Base-by-base conservation (phyloP, 2,888 invertebrate genomes). In the Brachycybe producta region DNA sequence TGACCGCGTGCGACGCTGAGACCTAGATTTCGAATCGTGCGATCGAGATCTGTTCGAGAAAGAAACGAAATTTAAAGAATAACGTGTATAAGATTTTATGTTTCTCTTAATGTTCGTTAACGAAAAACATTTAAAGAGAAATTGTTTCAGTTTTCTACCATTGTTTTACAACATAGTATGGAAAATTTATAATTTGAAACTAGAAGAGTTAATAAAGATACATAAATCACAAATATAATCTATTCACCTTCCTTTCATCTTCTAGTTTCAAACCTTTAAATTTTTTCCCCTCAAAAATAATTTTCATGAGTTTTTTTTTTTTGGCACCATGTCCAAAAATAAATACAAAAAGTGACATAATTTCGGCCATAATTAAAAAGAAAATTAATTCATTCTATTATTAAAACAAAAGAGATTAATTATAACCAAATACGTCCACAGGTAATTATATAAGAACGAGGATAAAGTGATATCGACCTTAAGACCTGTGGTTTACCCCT, bases 401-500 rank as follows among this genome's bases (percentile, higher is more conserved):
- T 19, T 15, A 40, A 5, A 40, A 19, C n/a, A 8, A n/a, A 43
- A n/a, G 5, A 15, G 26, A 43, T 43, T 24, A 28, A 28, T 43
- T 3, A 28, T 27, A n/a, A n/a, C 24, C 15, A 24, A 27, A n/a
- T 38, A 8, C 7, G 19, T 23, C 4, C 35, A 35, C 17, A 17
- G 17, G 21, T 19, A 35, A 5, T 4, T 38, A 3, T 38, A 24
- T 35, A 35, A 19, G 17, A n/a, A 36, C 32, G 13, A 13, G 35
- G 21, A 13, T 36, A 32, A 53, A 45, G 50, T 51, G 51, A 51
- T 51, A 51, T 53, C 34, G 45, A 52, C 53, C 52, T 52, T 52
- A 47, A 36, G n/a, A 39, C 35, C 35, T 47, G 26, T 19, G 15
- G 47, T 30, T 49, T 39, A 30, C 52, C 46, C 48, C 34, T 44